phyloP scores from a whole-genome alignment of 2,888 invertebrate genomes.

The Atherix ibis region DNA sequence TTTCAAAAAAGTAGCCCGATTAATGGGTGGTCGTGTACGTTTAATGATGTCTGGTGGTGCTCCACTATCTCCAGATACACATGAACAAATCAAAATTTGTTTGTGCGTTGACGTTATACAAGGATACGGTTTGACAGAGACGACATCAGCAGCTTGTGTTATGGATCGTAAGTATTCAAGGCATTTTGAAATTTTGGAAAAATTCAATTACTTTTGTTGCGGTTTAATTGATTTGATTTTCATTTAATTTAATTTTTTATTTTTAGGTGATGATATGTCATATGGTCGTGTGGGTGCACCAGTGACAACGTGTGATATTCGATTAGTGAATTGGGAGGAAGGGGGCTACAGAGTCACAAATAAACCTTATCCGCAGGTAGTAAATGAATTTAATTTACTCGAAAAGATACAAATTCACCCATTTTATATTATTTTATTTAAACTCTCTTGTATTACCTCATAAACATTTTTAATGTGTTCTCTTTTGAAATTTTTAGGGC shows the following conservation, averaged over 20 bases:
- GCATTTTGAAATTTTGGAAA: no score
- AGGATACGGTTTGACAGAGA: conserved; percentile 96
- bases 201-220: no score
- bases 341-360: conserved; percentile 80
- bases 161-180: conserved; percentile 48
- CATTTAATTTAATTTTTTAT: conserved; percentile 4
- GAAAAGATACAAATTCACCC: no score
- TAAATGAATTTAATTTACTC: no score
- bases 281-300: conserved; percentile 80
- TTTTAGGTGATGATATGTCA: conserved; percentile 34
- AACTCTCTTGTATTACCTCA: conserved; percentile 20
- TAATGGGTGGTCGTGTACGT: conserved; percentile 81
- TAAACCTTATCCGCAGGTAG: conserved; percentile 58
- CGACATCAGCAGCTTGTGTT: conserved; percentile 81
- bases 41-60: conserved; percentile 89
- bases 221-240: neutral
- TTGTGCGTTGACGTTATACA: conserved; percentile 80
- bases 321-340: conserved; percentile 85
- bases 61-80: conserved; percentile 88
- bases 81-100: conserved; percentile 82
- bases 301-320: conserved; percentile 67
- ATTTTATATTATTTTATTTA: neutral
- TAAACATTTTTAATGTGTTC: conserved; percentile 4
- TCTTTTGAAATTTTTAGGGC: conserved; percentile 39
- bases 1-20: conserved; percentile 34